Evolutionary conservation across 2,113 vertebrate genomes (phyloP).

Genomic region (Sinocyclocheilus anshuiensis): DNA sequence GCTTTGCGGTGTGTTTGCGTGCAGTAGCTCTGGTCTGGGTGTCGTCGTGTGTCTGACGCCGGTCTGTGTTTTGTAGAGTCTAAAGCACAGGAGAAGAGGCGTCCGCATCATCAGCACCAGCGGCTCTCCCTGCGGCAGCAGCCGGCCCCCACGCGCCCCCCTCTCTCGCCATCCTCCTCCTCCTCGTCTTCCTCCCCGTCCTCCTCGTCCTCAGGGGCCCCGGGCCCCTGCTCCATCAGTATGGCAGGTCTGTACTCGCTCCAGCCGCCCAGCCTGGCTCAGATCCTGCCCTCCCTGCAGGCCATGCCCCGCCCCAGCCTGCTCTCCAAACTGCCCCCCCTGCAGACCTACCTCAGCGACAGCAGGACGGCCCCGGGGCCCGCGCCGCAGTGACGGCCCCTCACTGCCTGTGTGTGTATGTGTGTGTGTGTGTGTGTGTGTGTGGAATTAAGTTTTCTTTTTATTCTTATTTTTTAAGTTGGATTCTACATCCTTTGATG

Average conservation of each 20-base stretch:
- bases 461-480: background rate
- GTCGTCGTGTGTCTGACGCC: too few species aligned
- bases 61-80: conserved; percentile 71
- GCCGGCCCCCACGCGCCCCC: conserved; percentile 61
- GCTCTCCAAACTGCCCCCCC: too few species aligned
- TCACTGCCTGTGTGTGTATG: background rate
- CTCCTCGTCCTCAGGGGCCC: conserved; percentile 68
- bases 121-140: conserved; percentile 67
- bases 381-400: conserved; percentile 64
- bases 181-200: conserved; percentile 60
- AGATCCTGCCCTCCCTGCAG: conserved; percentile 72
- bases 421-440: too few species aligned
- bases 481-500: background rate
- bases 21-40: too few species aligned
- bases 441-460: background rate
- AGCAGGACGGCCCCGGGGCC: conserved; percentile 60
- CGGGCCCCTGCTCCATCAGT: conserved; percentile 76
- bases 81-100: conserved; percentile 84
- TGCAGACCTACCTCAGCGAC: conserved; percentile 55
- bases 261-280: conserved; percentile 69
- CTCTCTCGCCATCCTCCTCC: conserved; percentile 58
- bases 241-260: conserved; percentile 85
- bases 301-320: background rate
- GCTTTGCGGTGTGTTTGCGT: too few species aligned
- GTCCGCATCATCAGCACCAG: conserved; percentile 80